Conservation (phyloP, 1,140 invertebrate genomes). For the Trinorchestia longiramus region DNA sequence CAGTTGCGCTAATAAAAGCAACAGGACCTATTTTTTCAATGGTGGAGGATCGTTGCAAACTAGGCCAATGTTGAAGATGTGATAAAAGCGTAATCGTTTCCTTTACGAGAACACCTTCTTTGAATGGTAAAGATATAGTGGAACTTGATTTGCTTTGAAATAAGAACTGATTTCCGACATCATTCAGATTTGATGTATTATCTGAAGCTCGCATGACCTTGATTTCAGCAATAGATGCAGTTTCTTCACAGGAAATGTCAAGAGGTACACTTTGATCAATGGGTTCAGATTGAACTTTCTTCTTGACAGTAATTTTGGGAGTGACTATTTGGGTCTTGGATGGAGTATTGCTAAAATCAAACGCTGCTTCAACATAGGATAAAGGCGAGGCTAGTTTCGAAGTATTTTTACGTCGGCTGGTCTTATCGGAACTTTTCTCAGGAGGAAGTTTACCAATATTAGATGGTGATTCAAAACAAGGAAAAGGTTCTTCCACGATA, state of each 20-base stretch:
- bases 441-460: not conserved
- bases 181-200: not conserved
- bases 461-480: not conserved
- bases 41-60: not conserved
- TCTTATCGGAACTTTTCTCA: not conserved
- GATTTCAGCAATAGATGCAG: not conserved
- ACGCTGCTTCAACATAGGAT: constrained; percentile 31
- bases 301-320: constrained; percentile 34
- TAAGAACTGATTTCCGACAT: not conserved
- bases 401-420: not conserved
- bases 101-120: constrained; percentile 1
- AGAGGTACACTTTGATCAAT: not conserved
- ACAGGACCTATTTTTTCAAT: not conserved
- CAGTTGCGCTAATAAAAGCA: not conserved
- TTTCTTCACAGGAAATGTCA: not conserved
- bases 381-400: constrained; percentile 1
- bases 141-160: not conserved
- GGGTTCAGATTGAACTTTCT: constrained; percentile 13
- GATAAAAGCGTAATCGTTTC: not conserved
- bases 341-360: constrained; percentile 19
- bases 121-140: not conserved
- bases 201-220: not conserved
- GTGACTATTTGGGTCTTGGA: constrained; percentile 16
- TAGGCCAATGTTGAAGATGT: not conserved
- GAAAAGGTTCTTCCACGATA: not conserved